Evolutionary conservation across 1,140 invertebrate species (phyloP).

Genomic region (Subanguina moxae): DNA sequence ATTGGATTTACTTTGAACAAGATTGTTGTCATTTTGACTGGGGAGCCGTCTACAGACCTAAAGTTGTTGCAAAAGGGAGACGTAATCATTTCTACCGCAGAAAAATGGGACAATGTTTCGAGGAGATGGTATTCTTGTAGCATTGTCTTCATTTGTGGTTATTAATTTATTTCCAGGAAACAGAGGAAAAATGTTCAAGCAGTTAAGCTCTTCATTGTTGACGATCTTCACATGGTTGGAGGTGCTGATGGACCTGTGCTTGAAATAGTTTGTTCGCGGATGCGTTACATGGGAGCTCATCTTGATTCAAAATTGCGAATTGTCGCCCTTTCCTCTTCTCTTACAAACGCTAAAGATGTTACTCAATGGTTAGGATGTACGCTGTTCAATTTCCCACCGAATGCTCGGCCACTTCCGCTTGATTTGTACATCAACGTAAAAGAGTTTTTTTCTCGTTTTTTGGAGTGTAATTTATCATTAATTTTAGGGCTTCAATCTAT

Average conservation of each 20-base stretch:
- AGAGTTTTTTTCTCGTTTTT: not conserved
- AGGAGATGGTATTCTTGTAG: constrained; percentile 86
- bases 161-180: constrained; percentile 64
- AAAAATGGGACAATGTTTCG: constrained; percentile 97
- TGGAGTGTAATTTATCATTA: constrained; percentile 14
- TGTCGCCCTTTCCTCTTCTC: constrained; percentile 85
- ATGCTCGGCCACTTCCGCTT: constrained; percentile 85
- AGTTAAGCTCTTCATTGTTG: constrained; percentile 91
- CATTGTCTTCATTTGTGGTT: no score
- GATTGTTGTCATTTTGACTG: constrained; percentile 80
- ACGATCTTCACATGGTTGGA: constrained; percentile 81
- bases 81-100: constrained; percentile 89
- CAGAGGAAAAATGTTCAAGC: constrained; percentile 96
- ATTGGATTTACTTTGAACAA: constrained; percentile 76
- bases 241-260: constrained; percentile 73
- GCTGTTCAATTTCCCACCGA: constrained; percentile 97
- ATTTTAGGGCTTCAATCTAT: constrained; percentile 81
- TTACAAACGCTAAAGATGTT: constrained; percentile 90
- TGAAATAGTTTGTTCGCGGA: constrained; percentile 93
- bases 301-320: constrained; percentile 84
- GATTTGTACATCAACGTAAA: constrained; percentile 80
- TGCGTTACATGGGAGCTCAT: constrained; percentile 94
- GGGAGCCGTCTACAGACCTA: constrained; percentile 93
- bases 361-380: constrained; percentile 93
- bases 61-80: constrained; percentile 78